Base-by-base conservation (phyloP, 1,140 invertebrate species). In the Panagrolaimus sp. region DNA sequence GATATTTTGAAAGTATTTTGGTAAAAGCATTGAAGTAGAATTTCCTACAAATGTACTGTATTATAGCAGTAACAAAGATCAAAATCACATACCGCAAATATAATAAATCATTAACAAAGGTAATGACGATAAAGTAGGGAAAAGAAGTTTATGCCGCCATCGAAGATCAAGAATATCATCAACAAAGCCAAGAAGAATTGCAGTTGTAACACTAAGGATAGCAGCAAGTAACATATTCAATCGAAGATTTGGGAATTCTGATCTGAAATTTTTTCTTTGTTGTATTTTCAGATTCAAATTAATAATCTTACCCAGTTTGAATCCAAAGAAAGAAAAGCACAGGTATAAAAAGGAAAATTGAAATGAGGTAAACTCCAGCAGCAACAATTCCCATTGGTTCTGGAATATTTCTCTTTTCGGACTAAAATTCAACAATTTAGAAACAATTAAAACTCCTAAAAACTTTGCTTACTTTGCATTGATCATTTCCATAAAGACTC, bases 61-160 rank as follows among this genome's bases (percentile, higher is more conserved):
- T n/a, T n/a, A n/a, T n/a, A n/a, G n/a, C n/a, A n/a, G n/a, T n/a
- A n/a, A n/a, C n/a, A n/a, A n/a, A n/a, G n/a, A n/a, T n/a, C n/a
- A n/a, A n/a, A 77, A 73, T 15, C 15, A 32, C 26, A n/a, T 65
- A 81, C 81, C 77, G 38, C 94, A 98, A 2, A 97, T 90, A 86
- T 93, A 96, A 84, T 99, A 98, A 0, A 98, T 94, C 88, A 98
- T 94, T 21, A 99, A 86, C 43, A 99, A 84, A 9, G 96, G 96
- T 72, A 98, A 84, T 10, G 95, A 95, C 32, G 95, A 95, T 55
- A 98, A 88, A 17, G 94, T 94, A 32, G 96, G 96, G 46, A 99
- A 85, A 3, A 97, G 83, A n/a, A 99, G 85, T 86, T 99, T 99
- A 81, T 98, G 91, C 58, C 94, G 88, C 94, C 93, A 98, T 83